phyloP scores from a whole-genome alignment of 2,888 invertebrate genomes.

The Galeruca laticollis region DNA sequence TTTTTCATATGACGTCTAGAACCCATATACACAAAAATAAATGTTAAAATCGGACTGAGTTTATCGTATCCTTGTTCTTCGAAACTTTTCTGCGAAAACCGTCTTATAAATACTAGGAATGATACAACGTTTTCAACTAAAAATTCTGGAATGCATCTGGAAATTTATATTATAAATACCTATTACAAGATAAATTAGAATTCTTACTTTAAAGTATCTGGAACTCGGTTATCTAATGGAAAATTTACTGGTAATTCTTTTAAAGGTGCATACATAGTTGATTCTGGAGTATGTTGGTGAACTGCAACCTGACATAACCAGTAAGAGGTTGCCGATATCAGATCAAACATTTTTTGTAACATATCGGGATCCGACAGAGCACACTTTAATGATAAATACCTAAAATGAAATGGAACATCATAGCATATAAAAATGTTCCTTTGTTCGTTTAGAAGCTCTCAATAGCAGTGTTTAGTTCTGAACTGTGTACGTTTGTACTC shows the following conservation, averaged over 20 bases:
- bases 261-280: conserved; percentile 73
- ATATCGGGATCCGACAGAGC: conserved; percentile 82
- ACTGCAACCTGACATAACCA: conserved; percentile 90
- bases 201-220: conserved; percentile 76
- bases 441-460: no score
- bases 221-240: conserved; percentile 75
- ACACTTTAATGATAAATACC: conserved; percentile 79
- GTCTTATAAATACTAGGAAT: conserved; percentile 81
- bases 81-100: conserved; percentile 73
- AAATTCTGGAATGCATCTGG: conserved; percentile 89
- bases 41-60: conserved; percentile 78
- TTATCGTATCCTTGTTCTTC: conserved; percentile 76
- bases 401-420: conserved; percentile 63
- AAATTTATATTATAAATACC: conserved; percentile 46
- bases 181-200: background rate
- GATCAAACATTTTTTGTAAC: conserved; percentile 77
- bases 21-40: conserved; percentile 91
- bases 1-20: conserved; percentile 81
- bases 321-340: conserved; percentile 84
- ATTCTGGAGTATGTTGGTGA: conserved; percentile 63
- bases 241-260: conserved; percentile 71
- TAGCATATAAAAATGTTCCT: background rate
- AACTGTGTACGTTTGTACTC: conserved; percentile 49
- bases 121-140: conserved; percentile 89
- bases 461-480: no score